Evolutionary conservation across 2,797 vertebrate genomes (phyloP).

Genomic region (Pyrocephalus nanus): DNA sequence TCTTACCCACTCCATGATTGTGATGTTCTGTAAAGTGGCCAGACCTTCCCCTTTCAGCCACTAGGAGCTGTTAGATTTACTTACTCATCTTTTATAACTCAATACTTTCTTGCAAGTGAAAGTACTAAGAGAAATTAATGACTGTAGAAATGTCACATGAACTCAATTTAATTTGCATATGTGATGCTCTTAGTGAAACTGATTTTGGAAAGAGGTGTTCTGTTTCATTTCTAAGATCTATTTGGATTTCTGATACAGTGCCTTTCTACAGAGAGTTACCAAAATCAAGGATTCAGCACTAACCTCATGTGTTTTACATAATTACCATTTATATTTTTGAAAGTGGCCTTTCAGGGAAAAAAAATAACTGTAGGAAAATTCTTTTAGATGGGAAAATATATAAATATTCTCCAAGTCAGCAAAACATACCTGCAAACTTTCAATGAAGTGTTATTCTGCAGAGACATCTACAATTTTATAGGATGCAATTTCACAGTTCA

Average conservation of each 20-base stretch:
- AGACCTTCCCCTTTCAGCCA: not conserved
- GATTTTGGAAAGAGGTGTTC: not conserved
- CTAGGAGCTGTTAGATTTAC: not conserved
- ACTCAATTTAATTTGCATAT: not conserved
- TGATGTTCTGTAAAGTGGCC: not conserved
- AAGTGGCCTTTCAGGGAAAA: not conserved
- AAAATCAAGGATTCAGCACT: not conserved
- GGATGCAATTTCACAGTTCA: conserved; percentile 55
- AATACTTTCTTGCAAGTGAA: not conserved
- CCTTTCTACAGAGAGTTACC: not conserved
- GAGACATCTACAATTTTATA: conserved; percentile 35
- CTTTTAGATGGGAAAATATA: not conserved
- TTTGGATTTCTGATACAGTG: not conserved
- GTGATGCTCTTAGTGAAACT: not conserved
- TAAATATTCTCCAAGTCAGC: conserved; percentile 24
- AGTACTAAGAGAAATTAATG: not conserved
- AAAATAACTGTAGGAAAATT: not conserved
- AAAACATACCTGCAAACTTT: conserved; percentile 38
- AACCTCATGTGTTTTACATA: not conserved
- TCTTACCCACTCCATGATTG: not conserved
- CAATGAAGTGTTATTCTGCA: conserved; percentile 45
- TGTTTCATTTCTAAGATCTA: not conserved
- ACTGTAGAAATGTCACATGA: not conserved
- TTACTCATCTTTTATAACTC: not conserved
- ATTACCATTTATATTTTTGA: conserved; percentile 12